Base-by-base conservation (phyloP, 2,113 vertebrate species). In the Microcebus murinus region DNA sequence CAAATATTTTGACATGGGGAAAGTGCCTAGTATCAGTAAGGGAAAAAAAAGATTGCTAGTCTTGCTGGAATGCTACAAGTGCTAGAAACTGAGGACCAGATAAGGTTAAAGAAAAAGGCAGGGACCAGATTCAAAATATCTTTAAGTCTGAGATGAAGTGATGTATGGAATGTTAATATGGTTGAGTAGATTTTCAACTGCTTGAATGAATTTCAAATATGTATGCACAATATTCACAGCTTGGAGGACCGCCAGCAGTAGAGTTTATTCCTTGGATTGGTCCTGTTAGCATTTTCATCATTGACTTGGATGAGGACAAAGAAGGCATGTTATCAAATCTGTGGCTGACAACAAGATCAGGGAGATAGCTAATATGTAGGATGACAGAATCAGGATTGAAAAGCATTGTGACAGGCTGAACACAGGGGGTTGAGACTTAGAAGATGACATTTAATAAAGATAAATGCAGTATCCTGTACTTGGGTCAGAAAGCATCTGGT, bases 371-470 rank as follows among this genome's bases (percentile, higher is more conserved):
- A 73, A 90, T n/a, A 86, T 29, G 57, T 0, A 6, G 13, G 7
- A 91, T 83, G 96, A 91, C 93, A 97, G 74, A 70, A 70, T 77
- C 77, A 91, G 91, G 70, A 96, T 86, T 82, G 77, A 59, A 94
- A 97, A 61, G 27, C 68, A 74, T 86, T 80, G 5, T 96, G 96
- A 96, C 95, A 96, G 39, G 29, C 29, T 71, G 73, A 67, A 86
- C 61, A 59, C 23, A 81, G 52, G 63, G 55, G 21, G 45, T 27
- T 86, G 59, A 83, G 29, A 59, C 36, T 93, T 68, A 89, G 77
- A 88, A 94, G 73, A 73, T 89, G 94, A 67, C 70, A 87, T 83
- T 97, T 96, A 89, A 91, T 93, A 96, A 91, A 94, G 88, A 93
- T 83, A 96, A 98, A 97, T 93, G 42, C 3, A 65, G 57, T 88